Conservation (phyloP, 2,888 invertebrate genomes). For the Onthophagus sagittarius region DNA sequence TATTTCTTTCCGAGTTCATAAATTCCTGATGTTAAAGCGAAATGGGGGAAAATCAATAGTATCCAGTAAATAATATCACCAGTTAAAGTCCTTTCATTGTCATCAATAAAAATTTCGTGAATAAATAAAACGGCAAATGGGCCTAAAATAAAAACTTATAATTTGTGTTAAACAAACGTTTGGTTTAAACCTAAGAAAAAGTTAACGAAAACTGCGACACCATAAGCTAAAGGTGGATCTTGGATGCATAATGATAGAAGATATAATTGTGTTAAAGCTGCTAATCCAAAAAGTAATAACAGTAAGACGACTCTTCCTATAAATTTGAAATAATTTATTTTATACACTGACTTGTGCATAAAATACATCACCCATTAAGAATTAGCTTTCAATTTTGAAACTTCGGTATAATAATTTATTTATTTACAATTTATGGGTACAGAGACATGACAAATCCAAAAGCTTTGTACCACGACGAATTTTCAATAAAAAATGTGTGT, state of each 20-base stretch:
- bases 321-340: background rate
- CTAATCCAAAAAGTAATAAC: conserved; percentile 4
- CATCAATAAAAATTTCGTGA: background rate
- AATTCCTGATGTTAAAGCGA: background rate
- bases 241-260: background rate
- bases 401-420: no score
- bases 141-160: background rate
- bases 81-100: background rate
- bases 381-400: no score
- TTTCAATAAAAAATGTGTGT: no score
- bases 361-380: no score
- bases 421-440: no score
- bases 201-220: background rate
- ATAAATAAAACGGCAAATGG: background rate
- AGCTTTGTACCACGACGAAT: no score
- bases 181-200: background rate
- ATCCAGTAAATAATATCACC: background rate
- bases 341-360: no score
- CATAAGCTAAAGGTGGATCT: background rate
- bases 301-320: background rate
- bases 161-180: no score
- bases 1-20: conserved; percentile 1
- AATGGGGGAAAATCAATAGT: background rate
- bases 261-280: background rate
- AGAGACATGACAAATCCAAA: no score